Conservation (phyloP, 1,140 invertebrate species). For the Agrilus planipennis region DNA sequence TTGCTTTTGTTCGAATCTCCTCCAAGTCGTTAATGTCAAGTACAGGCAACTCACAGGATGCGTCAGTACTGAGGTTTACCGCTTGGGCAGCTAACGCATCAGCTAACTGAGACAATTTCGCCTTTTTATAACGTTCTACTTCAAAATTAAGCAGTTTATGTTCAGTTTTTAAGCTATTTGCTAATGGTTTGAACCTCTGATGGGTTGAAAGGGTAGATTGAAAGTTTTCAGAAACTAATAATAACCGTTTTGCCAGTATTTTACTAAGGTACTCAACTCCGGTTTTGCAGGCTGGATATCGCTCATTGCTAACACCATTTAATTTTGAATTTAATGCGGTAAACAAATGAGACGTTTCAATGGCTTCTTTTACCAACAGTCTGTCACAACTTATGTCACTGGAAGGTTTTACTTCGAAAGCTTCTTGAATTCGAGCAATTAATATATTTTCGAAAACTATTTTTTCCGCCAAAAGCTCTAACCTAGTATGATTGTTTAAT, state of each 20-base stretch:
- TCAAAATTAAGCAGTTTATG: conserved; percentile 47
- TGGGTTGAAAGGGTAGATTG: too few species aligned
- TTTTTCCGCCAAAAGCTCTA: conserved; percentile 60
- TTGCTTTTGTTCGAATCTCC: conserved; percentile 53
- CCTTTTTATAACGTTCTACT: conserved; percentile 50
- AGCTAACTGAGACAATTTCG: conserved; percentile 54
- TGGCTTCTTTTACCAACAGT: conserved; percentile 46
- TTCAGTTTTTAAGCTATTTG: conserved; percentile 46
- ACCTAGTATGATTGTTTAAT: conserved; percentile 49
- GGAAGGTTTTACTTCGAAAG: conserved; percentile 32
- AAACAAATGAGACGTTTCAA: conserved; percentile 62
- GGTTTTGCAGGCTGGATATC: conserved; percentile 29
- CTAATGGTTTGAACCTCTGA: conserved; percentile 29
- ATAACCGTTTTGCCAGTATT: conserved; percentile 42
- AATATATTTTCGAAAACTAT: conserved; percentile 63
- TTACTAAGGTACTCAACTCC: conserved; percentile 51
- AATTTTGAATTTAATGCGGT: conserved; percentile 53
- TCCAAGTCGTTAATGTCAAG: conserved; percentile 42
- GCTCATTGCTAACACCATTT: conserved; percentile 41
- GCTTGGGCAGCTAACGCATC: conserved; percentile 52
- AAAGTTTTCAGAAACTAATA: conserved; percentile 21
- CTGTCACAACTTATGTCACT: conserved; percentile 42
- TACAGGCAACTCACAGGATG: conserved; percentile 25
- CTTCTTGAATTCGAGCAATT: conserved; percentile 35
- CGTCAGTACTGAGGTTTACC: conserved; percentile 40